These are phyloP conservation scores for Anoplolepis gracilipes DNA, from an alignment of 1,140 invertebrate species.

Conservation along the genomic window DNA sequence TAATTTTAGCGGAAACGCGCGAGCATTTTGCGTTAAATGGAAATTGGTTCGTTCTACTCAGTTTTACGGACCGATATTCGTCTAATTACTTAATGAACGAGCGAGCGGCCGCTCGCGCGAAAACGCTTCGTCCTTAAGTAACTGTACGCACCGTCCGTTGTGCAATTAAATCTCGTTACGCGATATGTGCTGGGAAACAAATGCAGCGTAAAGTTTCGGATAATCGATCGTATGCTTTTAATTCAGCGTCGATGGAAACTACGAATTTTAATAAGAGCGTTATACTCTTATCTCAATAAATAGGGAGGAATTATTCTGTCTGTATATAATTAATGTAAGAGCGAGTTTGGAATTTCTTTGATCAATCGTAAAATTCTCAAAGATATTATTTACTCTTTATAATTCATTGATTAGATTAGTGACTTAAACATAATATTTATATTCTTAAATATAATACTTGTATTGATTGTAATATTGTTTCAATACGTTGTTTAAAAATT, in stretches of 20 bases:
- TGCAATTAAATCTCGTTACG: slow-evolving; percentile 4
- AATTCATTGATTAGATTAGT: too few relatives aligned
- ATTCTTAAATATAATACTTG: too few relatives aligned
- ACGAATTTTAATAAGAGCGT: neutral
- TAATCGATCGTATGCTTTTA: neutral
- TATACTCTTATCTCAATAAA: neutral
- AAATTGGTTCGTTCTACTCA: slow-evolving; percentile 34
- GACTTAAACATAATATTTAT: too few relatives aligned
- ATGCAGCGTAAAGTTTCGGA: slow-evolving; percentile 11
- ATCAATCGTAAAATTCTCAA: neutral
- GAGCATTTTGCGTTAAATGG: slow-evolving; percentile 45
- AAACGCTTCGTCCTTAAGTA: slow-evolving; percentile 1
- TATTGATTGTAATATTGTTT: neutral
- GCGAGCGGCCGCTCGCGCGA: slow-evolving; percentile 10
- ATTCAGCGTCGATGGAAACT: neutral
- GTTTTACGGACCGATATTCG: slow-evolving; percentile 28
- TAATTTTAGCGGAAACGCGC: slow-evolving; percentile 59
- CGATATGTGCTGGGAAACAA: neutral
- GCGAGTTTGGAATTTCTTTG: neutral
- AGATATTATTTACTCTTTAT: too few relatives aligned
- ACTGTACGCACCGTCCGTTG: neutral
- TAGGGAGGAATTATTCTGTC: neutral
- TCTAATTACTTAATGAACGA: slow-evolving; percentile 57
- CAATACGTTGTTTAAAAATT: neutral
- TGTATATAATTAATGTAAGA: neutral